Conservation (phyloP, 2,113 vertebrate species). For the Channa argus region DNA sequence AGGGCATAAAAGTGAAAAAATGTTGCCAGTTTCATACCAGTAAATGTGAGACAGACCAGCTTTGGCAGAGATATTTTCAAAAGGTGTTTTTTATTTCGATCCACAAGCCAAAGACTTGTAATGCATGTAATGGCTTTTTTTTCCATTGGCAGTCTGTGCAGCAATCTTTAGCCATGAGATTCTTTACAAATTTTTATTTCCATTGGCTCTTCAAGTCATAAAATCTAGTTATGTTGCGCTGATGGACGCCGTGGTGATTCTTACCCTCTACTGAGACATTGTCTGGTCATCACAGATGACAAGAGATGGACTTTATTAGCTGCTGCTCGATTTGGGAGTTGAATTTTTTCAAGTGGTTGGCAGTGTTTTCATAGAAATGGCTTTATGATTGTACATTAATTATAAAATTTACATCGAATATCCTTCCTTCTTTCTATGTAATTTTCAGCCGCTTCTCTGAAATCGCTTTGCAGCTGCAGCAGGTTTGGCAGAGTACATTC, state of each 20-base stretch:
- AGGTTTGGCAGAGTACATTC: too few relatives aligned
- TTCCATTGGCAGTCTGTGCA: not conserved
- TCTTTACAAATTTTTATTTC: not conserved
- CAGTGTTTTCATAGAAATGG: not conserved
- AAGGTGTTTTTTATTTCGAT: not conserved
- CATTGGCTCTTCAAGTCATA: not conserved
- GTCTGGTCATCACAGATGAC: not conserved
- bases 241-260: not conserved
- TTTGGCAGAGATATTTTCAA: not conserved
- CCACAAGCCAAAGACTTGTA: not conserved
- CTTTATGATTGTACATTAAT: too few relatives aligned
- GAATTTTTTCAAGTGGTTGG: not conserved
- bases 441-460: too few relatives aligned
- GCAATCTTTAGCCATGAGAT: not conserved
- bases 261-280: not conserved
- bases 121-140: conserved; percentile 4
- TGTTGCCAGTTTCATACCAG: not conserved
- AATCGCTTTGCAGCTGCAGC: too few relatives aligned
- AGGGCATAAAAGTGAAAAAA: not conserved
- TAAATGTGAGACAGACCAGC: not conserved
- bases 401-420: too few relatives aligned
- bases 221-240: not conserved
- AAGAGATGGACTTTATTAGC: not conserved
- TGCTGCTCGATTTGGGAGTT: not conserved
- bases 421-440: too few relatives aligned